These are phyloP conservation scores for Pheosia gnoma DNA, from an alignment of 2,888 invertebrate genomes.

Conservation along the genomic window DNA sequence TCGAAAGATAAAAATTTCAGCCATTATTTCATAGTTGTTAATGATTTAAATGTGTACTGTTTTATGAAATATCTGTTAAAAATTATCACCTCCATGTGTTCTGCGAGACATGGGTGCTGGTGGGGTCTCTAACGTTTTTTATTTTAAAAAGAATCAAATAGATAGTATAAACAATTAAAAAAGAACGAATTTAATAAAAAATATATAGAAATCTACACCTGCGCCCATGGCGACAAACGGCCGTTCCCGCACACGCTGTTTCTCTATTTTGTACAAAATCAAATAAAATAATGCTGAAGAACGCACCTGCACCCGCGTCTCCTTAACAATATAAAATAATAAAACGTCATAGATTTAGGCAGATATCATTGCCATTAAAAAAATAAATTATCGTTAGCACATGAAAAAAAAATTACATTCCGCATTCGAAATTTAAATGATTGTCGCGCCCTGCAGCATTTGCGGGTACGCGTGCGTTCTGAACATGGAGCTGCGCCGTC, in stretches of 20 bases:
- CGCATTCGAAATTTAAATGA: not conserved
- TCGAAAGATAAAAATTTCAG: no score
- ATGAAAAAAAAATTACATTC: not conserved
- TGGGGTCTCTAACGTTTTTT: conserved; percentile 24
- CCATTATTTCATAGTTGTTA: not conserved
- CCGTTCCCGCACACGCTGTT: conserved; percentile 48
- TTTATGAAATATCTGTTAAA: not conserved
- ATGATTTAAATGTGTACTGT: not conserved
- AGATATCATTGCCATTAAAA: no score
- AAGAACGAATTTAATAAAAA: not conserved
- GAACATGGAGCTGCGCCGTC: conserved; percentile 71
- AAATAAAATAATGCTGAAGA: conserved; percentile 28
- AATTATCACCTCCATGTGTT: conserved; percentile 33
- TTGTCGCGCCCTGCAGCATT: conserved; percentile 44
- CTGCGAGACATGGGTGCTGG: conserved; percentile 59
- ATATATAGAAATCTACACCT: conserved; percentile 40
- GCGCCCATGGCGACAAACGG: conserved; percentile 54
- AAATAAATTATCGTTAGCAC: no score
- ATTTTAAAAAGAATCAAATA: not conserved
- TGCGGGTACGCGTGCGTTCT: conserved; percentile 74
- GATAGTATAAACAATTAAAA: not conserved
- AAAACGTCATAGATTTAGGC: not conserved
- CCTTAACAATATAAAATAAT: conserved; percentile 5
- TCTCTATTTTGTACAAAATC: conserved; percentile 2
- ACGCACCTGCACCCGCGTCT: conserved; percentile 61